Percentiles rank a stretch among this genome's conserved stretches.
phyloP scores from a whole-genome alignment of 2,113 vertebrate genomes.

The Grammatotria lemairii region DNA sequence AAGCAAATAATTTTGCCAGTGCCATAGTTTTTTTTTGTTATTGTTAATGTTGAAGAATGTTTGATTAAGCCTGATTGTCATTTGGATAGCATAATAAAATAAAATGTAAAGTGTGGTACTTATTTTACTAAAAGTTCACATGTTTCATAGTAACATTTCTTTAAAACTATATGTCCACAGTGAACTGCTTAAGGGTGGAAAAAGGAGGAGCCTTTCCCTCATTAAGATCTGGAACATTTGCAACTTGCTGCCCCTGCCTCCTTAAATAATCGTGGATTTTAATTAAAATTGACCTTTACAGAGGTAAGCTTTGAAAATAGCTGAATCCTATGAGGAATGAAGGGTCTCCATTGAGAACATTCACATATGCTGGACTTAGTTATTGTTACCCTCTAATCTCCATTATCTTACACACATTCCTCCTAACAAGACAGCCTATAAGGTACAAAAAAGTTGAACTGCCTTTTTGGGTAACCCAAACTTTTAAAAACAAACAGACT shows the following conservation, averaged over 20 bases:
- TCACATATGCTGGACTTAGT: conserved; percentile 13
- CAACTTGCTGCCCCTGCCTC: not conserved
- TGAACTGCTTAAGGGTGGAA: not conserved
- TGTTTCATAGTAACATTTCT: not conserved
- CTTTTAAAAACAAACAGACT: not conserved
- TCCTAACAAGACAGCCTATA: not conserved
- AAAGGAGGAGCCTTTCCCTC: not conserved
- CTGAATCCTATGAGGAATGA: conserved; percentile 9
- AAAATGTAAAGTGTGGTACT: not conserved
- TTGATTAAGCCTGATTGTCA: not conserved
- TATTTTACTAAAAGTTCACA: not conserved
- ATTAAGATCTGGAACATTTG: conserved; percentile 15
- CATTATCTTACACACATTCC: not conserved
- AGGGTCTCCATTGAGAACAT: not conserved
- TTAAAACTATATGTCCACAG: not conserved
- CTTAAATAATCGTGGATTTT: conserved; percentile 27
- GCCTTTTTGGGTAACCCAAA: not conserved
- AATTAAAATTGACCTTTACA: conserved; percentile 55
- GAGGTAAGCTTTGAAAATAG: conserved; percentile 31
- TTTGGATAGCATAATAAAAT: accelerated
- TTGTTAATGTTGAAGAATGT: not conserved
- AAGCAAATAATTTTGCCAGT: not conserved
- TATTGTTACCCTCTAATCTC: conserved; percentile 31
- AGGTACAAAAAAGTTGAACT: not conserved
- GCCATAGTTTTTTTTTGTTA: not conserved